These are phyloP conservation scores for Phyllotis vaccarum DNA, from an alignment of 2,797 vertebrate genomes.

Conservation along the genomic window DNA sequence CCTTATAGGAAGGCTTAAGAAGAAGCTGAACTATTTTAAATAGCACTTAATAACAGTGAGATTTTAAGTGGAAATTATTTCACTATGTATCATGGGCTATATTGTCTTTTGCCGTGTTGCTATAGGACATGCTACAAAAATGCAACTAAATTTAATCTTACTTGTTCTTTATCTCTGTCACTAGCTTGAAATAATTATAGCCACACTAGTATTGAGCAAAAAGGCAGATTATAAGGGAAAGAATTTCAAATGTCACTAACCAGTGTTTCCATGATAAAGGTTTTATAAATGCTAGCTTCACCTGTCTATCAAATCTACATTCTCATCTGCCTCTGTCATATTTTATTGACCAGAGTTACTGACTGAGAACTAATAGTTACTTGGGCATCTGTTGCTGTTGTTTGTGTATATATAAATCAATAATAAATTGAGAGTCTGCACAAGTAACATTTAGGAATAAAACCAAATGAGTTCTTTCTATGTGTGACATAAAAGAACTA, in stretches of 20 bases:
- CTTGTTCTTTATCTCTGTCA: constrained; percentile 23
- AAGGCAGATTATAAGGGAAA: neutral
- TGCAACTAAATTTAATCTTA: constrained; percentile 3
- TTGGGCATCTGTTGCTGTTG: neutral
- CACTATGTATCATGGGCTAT: neutral
- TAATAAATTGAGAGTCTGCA: neutral
- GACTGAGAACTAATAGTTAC: neutral
- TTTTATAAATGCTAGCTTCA: neutral
- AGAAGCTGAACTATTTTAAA: constrained; percentile 21
- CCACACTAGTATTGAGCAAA: neutral
- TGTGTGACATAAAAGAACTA: constrained; percentile 1
- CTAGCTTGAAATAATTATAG: constrained; percentile 19
- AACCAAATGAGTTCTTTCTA: neutral
- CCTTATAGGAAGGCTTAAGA: neutral
- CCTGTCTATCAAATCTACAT: neutral
- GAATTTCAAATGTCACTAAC: neutral
- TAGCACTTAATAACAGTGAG: neutral
- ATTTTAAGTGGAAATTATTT: neutral
- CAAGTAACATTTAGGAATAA: constrained; percentile 31
- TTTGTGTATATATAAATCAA: neutral
- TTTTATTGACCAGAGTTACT: constrained; percentile 23
- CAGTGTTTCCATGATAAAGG: neutral
- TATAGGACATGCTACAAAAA: neutral
- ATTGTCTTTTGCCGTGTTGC: neutral
- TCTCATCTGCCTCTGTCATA: constrained; percentile 49